These are phyloP conservation scores for Exephanes ischioxanthus DNA, from an alignment of 2,888 invertebrate genomes.

Conservation along the genomic window DNA sequence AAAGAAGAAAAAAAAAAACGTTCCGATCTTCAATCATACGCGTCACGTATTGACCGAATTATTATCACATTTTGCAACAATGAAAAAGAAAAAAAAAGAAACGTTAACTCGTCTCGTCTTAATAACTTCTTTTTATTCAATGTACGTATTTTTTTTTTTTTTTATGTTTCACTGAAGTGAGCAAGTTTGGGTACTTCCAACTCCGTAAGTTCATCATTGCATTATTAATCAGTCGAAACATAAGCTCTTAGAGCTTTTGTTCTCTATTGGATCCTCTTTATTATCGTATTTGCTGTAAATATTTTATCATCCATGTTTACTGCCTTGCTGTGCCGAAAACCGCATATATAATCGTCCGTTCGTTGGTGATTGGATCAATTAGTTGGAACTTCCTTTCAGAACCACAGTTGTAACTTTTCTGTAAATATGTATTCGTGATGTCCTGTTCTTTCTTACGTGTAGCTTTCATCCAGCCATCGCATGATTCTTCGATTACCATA, in stretches of 20 bases:
- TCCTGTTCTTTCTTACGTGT: background rate
- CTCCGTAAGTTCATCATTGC: conserved; percentile 78
- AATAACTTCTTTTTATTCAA: conserved; percentile 24
- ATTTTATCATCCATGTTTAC: background rate
- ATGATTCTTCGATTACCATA: conserved; percentile 10
- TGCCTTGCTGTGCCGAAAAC: conserved; percentile 10
- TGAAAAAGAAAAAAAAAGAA: conserved; percentile 2
- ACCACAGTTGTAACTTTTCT: background rate
- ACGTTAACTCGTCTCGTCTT: background rate
- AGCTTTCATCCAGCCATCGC: conserved; percentile 3
- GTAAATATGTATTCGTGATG: conserved; percentile 9
- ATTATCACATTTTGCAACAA: background rate
- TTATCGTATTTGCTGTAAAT: conserved; percentile 3
- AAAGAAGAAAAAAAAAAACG: background rate
- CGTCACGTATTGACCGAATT: background rate
- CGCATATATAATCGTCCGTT: background rate
- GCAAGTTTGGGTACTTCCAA: conserved; percentile 77
- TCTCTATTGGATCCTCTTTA: conserved; percentile 22
- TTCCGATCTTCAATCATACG: background rate
- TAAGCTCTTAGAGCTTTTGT: conserved; percentile 28
- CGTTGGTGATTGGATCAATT: conserved; percentile 35
- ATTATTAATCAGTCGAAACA: conserved; percentile 66
- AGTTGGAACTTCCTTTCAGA: background rate
- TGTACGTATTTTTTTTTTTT: conserved; percentile 63
- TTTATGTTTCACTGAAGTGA: conserved; percentile 76